Percentiles rank a stretch among this genome's conserved stretches.
Conservation (phyloP, 2,113 vertebrate genomes). For the Manacus vitellinus region DNA sequence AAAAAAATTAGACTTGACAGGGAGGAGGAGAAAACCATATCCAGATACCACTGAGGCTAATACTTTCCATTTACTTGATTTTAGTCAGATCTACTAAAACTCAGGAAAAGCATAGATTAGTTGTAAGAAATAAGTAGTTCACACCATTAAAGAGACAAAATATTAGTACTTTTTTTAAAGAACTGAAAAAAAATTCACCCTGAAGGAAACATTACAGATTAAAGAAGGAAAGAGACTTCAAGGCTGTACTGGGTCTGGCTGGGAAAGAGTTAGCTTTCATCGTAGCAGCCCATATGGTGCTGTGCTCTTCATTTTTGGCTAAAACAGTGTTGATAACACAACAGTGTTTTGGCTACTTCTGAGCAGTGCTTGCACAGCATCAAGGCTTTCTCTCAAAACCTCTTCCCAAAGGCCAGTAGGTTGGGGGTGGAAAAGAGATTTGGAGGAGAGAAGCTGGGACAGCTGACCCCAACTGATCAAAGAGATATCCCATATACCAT, state of each 20-base stretch:
- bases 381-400: not conserved
- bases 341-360: not conserved
- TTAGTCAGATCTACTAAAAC: not conserved
- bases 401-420: not conserved
- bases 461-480: not conserved
- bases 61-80: not conserved
- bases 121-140: not conserved
- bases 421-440: not conserved
- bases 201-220: not conserved
- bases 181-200: not conserved
- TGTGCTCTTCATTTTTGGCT: not conserved
- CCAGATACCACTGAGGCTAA: not conserved
- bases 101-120: not conserved
- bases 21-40: not conserved
- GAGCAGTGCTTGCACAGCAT: not conserved
- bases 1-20: not conserved
- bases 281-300: fast-evolving
- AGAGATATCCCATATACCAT: not conserved
- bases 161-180: not conserved
- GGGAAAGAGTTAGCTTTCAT: not conserved
- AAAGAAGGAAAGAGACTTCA: not conserved
- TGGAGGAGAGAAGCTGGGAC: not conserved
- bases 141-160: not conserved
- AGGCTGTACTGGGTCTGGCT: not conserved
- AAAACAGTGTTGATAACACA: not conserved